These are phyloP conservation scores for Glaucidium brasilianum DNA, from an alignment of 2,113 vertebrate genomes.

Conservation along the genomic window DNA sequence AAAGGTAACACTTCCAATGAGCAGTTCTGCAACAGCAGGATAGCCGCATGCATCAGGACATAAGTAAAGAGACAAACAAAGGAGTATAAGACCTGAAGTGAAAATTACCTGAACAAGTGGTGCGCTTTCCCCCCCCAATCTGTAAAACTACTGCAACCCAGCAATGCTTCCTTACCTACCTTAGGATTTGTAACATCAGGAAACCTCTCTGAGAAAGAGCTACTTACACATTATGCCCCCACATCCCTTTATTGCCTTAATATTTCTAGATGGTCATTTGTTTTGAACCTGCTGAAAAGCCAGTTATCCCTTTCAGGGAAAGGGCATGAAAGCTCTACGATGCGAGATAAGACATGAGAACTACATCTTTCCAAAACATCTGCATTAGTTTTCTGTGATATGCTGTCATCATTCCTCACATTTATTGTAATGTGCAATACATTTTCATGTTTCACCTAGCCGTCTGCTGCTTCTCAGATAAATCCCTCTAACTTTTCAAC, in stretches of 20 bases:
- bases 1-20: not conserved
- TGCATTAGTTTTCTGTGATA: constrained; percentile 48
- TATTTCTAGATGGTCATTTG: constrained; percentile 45
- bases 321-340: not conserved
- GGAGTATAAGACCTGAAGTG: not conserved
- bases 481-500: constrained; percentile 60
- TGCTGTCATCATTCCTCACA: constrained; percentile 25
- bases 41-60: not conserved
- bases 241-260: constrained; percentile 36
- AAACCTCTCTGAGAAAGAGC: not conserved
- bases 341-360: constrained; percentile 7
- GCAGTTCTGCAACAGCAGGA: not conserved
- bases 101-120: not conserved
- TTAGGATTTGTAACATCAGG: not conserved
- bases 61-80: not conserved
- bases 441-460: constrained; percentile 55
- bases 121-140: no score
- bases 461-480: constrained; percentile 32
- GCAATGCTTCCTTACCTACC: not conserved
- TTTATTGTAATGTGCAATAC: constrained; percentile 29
- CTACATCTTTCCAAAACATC: constrained; percentile 49
- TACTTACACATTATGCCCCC: not conserved
- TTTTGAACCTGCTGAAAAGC: constrained; percentile 46
- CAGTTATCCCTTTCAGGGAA: not conserved
- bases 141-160: not conserved